These are phyloP conservation scores for Irena cyanogastra DNA, from an alignment of 2,113 vertebrate genomes.

Conservation along the genomic window DNA sequence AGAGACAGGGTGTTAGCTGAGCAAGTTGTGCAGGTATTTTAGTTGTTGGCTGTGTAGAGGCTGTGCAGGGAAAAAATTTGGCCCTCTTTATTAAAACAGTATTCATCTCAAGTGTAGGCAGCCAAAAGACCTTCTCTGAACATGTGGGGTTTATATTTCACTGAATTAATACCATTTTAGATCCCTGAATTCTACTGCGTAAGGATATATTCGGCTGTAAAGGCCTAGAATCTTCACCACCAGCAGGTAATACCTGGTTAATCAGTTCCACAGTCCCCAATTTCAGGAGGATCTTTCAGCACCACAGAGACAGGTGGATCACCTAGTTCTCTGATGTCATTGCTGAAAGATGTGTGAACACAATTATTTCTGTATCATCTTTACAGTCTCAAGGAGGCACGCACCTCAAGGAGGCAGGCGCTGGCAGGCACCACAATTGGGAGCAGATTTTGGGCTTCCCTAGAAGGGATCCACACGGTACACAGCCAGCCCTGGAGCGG, in stretches of 20 bases:
- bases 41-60: neutral
- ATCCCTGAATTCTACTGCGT: neutral
- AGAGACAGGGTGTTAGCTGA: neutral
- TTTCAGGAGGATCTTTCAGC: neutral
- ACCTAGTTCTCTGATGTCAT: neutral
- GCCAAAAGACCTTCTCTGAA: neutral
- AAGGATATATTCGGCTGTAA: neutral
- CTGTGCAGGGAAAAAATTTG: neutral
- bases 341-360: neutral
- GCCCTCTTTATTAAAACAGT: neutral
- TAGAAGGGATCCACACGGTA: rapidly evolving
- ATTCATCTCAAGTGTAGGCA: neutral
- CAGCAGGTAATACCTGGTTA: neutral
- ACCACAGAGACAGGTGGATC: neutral
- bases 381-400: neutral
- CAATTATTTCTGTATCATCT: neutral
- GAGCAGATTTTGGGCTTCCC: neutral
- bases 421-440: neutral
- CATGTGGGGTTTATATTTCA: neutral
- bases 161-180: neutral
- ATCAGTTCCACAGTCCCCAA: rapidly evolving
- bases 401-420: no score
- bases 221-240: neutral
- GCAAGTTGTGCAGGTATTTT: neutral
- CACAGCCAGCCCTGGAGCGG: neutral